Evolutionary conservation across 2,113 vertebrate species (phyloP).

Genomic region (Indri indri): DNA sequence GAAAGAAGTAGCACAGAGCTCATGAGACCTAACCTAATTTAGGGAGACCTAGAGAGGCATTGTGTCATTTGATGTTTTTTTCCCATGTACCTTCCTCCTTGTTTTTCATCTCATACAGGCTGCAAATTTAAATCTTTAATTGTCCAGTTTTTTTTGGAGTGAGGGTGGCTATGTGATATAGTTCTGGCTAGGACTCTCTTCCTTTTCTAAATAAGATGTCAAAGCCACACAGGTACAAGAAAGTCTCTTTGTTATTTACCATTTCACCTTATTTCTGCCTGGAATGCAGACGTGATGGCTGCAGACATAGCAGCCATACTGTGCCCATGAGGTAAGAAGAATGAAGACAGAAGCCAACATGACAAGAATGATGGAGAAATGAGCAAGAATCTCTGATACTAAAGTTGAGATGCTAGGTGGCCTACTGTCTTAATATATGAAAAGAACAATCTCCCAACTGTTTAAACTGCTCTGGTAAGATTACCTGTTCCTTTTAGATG

Average conservation of each 20-base stretch:
- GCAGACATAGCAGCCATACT: background rate
- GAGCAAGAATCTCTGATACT: background rate
- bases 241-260: background rate
- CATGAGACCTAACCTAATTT: background rate
- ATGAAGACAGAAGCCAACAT: background rate
- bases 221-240: background rate
- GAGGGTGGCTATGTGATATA: background rate
- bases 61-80: background rate
- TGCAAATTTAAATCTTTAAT: background rate
- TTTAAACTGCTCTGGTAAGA: background rate
- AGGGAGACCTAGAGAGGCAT: background rate
- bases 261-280: background rate
- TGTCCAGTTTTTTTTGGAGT: background rate
- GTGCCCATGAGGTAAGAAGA: background rate
- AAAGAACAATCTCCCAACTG: background rate
- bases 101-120: background rate
- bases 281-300: background rate
- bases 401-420: background rate
- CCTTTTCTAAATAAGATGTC: background rate
- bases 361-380: background rate
- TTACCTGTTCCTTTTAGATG: background rate
- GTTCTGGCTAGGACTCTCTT: background rate
- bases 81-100: background rate
- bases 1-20: background rate
- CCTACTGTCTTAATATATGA: background rate